Percentiles rank a stretch among this genome's conserved stretches.
phyloP scores from a whole-genome alignment of 2,888 invertebrate genomes.

The Lepetodrilus schrolli region DNA sequence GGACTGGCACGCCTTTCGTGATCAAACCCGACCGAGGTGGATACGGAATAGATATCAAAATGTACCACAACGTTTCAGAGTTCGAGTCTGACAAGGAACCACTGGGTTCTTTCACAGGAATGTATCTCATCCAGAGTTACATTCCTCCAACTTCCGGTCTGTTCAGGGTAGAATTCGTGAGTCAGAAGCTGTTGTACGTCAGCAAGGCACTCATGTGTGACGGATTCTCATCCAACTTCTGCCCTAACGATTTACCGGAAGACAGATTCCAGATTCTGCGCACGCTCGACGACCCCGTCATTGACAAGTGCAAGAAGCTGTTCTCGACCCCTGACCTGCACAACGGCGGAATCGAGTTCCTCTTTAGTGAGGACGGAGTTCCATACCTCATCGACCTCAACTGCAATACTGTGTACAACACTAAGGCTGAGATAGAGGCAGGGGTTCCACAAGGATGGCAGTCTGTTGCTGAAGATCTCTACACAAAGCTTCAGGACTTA shows the following conservation, averaged over 20 bases:
- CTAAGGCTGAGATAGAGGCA: conserved; percentile 2
- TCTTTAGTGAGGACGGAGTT: conserved; percentile 6
- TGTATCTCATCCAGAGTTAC: conserved; percentile 35
- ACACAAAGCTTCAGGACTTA: too few relatives aligned
- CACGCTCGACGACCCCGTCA: conserved; percentile 20
- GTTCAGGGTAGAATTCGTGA: conserved; percentile 12
- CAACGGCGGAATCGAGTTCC: conserved; percentile 31
- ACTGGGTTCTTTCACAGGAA: conserved; percentile 27
- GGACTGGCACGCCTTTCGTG: conserved; percentile 22
- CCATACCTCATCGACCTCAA: conserved; percentile 33
- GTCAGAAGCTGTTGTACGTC: conserved; percentile 24
- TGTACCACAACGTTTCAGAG: conserved; percentile 22
- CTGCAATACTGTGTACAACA: conserved; percentile 35
- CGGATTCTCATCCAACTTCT: conserved; percentile 29
- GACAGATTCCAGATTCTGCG: conserved; percentile 27
- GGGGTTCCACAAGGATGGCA: conserved; percentile 27
- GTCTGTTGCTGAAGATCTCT: neutral
- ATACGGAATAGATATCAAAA: conserved; percentile 6
- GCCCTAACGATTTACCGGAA: conserved; percentile 28
- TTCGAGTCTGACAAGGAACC: conserved; percentile 23
- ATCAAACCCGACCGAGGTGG: conserved; percentile 38
- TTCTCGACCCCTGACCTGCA: conserved; percentile 25
- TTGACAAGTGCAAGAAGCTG: conserved; percentile 26
- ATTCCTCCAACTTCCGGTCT: neutral
- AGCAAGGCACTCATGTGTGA: conserved; percentile 12